Evolutionary conservation across 2,113 vertebrate genomes (phyloP).

Genomic region (Austrofundulus limnaeus): DNA sequence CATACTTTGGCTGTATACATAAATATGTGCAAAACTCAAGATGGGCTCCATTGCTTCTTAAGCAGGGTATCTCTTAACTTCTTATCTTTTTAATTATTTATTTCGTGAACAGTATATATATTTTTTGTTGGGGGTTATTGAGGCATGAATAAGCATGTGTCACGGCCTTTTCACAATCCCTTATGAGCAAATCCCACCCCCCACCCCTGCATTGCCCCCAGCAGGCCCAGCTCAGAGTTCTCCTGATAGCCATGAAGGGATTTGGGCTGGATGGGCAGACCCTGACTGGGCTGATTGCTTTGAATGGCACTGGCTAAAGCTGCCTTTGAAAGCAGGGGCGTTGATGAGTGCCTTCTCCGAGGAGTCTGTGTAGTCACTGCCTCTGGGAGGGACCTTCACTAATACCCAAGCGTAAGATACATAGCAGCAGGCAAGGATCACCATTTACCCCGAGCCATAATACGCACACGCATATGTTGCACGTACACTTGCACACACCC

Average conservation of each 20-base stretch:
- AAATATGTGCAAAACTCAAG: conserved; percentile 43
- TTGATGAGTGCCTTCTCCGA: conserved; percentile 74
- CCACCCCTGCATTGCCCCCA: conserved; percentile 72
- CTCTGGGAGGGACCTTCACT: conserved; percentile 76
- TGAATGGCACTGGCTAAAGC: conserved; percentile 77
- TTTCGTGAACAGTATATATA: conserved; percentile 68
- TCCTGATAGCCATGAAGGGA: conserved; percentile 82
- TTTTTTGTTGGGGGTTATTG: conserved; percentile 72
- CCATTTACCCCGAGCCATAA: conserved; percentile 72
- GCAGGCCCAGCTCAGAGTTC: conserved; percentile 74
- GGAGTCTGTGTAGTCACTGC: conserved; percentile 75
- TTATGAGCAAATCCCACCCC: conserved; percentile 77
- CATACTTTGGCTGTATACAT: conserved; percentile 31
- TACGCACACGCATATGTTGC: conserved; percentile 43
- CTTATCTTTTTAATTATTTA: conserved; percentile 57
- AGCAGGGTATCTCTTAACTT: conserved; percentile 53
- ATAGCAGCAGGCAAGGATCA: conserved; percentile 72
- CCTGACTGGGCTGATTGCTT: conserved; percentile 79
- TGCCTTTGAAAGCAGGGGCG: conserved; percentile 76
- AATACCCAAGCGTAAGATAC: conserved; percentile 75
- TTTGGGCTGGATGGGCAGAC: conserved; percentile 80
- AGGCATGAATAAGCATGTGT: conserved; percentile 82
- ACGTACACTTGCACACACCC: conserved; percentile 41
- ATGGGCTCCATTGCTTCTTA: conserved; percentile 43
- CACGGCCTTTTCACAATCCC: conserved; percentile 79